Base-by-base conservation (phyloP, 2,113 vertebrate genomes). In the Osmerus eperlanus region DNA sequence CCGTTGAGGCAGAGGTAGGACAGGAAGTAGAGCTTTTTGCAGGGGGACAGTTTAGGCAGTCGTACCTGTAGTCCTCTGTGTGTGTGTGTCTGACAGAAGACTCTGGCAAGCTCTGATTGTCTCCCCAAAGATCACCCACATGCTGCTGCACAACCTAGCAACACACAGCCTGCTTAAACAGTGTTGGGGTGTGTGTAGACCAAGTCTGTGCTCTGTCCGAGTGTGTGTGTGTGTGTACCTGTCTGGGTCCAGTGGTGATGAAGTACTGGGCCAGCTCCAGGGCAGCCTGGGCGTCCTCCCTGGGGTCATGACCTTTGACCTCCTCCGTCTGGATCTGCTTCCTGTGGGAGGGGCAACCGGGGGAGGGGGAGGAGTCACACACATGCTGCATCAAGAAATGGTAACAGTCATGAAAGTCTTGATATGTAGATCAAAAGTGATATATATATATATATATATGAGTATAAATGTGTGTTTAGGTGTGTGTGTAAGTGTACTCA, bases 201-300 rank as follows among this genome's bases (percentile, higher is more conserved):
- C 32, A 4, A 5, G 7, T 36, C 32, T 36, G 32, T 5, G 32
- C 32, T 36, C 32, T 54, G 16, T 47, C 13, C 5, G 1, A 59
- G 1, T 67, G 36, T 53, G 21, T 19, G n/a, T 67, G 73, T 8
- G 23, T 19, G 70, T 7, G 77, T 69, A 96, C 95, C 94, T 94
- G 85, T 54, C 76, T 78, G 55, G 95, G 95, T 78, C 95, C 95
- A 19, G 86, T 88, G 70, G 83, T 86, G 75, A 97, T 95, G 69
- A 99, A 98, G 88, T 95, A 96, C 0, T 89, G 93, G 71, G 93
- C 94, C 80, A 98, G 87, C 78, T 96, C 91, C 85, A 98, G 72
- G 18, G 94, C 84, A 56, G 94, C 92, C 73, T 75, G 72, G 9
- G 95, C 96, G 47, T 98, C 96, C 90, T 98, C 95, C 72, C 76